Evolutionary conservation across 2,113 vertebrate species (phyloP), one percentile per base, ranked within the genome.

Genomic region (Athene noctua): DNA sequence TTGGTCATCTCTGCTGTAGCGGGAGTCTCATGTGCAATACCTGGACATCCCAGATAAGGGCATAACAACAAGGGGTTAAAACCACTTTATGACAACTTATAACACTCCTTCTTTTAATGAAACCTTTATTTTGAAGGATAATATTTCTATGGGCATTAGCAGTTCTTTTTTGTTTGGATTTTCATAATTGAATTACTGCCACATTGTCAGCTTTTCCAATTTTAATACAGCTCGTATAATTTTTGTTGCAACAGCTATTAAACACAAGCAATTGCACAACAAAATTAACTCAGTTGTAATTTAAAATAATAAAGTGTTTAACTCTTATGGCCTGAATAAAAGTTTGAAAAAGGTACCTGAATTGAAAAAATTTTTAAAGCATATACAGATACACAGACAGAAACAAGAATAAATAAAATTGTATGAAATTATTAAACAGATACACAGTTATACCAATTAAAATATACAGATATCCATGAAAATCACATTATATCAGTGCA

Each of bases 351-450:
- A 72, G 6, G 7, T 36, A 63, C 11, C 14, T 38, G 30, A 86
- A 63, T 9, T 65, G 8, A 88, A 57, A 8, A 90, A 29, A 11
- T 3, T 5, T 51, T 63, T 52, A 13, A 74, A 61, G 19, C 49
- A 10, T 51, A 61, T 34, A 21, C 2, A 4, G 55, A 72, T 27
- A 79, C 0, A 0, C 4, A 75, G 27, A 44, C 14, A 78, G n/a
- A 18, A 94, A 79, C 26, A 36, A 54, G 22, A 72, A 91, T 63
- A 79, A 89, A 81, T 96, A 90, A 94, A 95, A 91, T 30, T 85
- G 2, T 38, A 82, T 71, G 2, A 85, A 49, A 85, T 72, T 79
- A 36, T 87, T 92, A 15, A 15, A 63, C 38, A 72, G 13, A 40
- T 68, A 42, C 3, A 36, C 9, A 71, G 18, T 59, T 91, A 51